Percentiles rank a stretch among this genome's conserved stretches.
These are phyloP conservation scores for Henricia sp. DNA, from an alignment of 53 echinoderm and acorn worm genomes.

Conservation along the genomic window DNA sequence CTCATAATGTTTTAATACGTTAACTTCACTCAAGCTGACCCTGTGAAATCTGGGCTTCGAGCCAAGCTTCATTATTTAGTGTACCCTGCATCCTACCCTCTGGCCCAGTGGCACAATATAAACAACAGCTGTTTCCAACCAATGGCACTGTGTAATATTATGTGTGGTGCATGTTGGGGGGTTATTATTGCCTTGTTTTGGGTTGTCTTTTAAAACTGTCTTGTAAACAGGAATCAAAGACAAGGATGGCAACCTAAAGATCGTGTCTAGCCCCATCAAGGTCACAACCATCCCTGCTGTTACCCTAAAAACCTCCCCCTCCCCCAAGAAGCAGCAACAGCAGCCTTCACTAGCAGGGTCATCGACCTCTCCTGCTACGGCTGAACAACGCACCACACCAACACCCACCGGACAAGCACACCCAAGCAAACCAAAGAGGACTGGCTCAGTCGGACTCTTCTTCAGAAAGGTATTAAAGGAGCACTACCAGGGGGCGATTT, in stretches of 20 bases:
- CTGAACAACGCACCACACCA: conserved; percentile 4
- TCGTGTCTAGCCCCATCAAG: conserved; percentile 72
- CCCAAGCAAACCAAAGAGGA: conserved; percentile 92
- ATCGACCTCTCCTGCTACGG: conserved; percentile 36
- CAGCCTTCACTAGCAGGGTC: too few species aligned
- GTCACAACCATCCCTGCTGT: conserved; percentile 49
- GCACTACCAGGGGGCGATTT: neutral
- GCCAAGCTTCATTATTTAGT: too few species aligned
- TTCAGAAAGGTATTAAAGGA: conserved; percentile 86
- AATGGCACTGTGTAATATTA: too few species aligned
- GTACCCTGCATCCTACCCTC: too few species aligned
- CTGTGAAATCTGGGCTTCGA: too few species aligned
- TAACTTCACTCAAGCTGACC: too few species aligned
- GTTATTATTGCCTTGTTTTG: too few species aligned
- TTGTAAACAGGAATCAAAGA: conserved; percentile 72
- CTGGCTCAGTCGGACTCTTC: conserved; percentile 91
- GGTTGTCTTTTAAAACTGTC: too few species aligned
- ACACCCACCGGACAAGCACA: conserved; percentile 40
- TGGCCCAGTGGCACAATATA: too few species aligned
- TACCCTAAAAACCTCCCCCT: neutral
- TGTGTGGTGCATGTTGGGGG: too few species aligned
- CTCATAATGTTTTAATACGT: too few species aligned
- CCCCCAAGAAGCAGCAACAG: neutral
- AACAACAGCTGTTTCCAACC: too few species aligned
- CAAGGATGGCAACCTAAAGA: conserved; percentile 77